Conservation (phyloP, 2,113 vertebrate genomes). For the Saguinus imperator region DNA sequence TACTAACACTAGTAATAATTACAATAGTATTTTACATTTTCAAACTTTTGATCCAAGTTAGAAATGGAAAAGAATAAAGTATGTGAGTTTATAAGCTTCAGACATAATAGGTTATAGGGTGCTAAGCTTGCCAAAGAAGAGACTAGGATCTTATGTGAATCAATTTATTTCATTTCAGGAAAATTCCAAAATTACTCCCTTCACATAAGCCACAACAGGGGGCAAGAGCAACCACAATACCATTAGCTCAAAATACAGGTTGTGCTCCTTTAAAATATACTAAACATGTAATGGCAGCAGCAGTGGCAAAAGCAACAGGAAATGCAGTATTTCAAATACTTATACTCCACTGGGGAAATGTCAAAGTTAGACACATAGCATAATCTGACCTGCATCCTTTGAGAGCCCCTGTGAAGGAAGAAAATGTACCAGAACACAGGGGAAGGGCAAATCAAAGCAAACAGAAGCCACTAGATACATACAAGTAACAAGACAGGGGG, state of each 20-base stretch:
- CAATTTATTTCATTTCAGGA: conserved; percentile 62
- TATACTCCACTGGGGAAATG: conserved; percentile 53
- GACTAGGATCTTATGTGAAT: conserved; percentile 54
- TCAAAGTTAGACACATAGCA: conserved; percentile 37
- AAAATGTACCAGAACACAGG: not conserved
- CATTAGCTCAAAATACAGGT: conserved; percentile 66
- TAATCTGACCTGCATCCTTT: conserved; percentile 46
- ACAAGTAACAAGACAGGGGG: not conserved
- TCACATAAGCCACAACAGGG: conserved; percentile 65
- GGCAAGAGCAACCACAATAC: conserved; percentile 60
- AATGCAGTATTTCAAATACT: conserved; percentile 60
- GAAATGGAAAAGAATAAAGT: conserved; percentile 1
- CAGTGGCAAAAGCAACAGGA: conserved; percentile 38
- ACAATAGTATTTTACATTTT: not conserved
- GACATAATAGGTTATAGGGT: not conserved
- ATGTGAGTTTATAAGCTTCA: not conserved
- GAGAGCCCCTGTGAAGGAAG: not conserved
- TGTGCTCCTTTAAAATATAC: conserved; percentile 49
- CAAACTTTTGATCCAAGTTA: conserved; percentile 21
- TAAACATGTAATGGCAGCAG: not conserved
- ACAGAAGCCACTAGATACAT: not conserved
- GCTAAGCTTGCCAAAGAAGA: conserved; percentile 22
- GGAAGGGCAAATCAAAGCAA: not conserved
- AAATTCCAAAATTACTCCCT: conserved; percentile 74
- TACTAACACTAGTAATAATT: not conserved